These are phyloP conservation scores for Rhinichthys klamathensis DNA, from an alignment of 2,113 vertebrate genomes.

Conservation along the genomic window DNA sequence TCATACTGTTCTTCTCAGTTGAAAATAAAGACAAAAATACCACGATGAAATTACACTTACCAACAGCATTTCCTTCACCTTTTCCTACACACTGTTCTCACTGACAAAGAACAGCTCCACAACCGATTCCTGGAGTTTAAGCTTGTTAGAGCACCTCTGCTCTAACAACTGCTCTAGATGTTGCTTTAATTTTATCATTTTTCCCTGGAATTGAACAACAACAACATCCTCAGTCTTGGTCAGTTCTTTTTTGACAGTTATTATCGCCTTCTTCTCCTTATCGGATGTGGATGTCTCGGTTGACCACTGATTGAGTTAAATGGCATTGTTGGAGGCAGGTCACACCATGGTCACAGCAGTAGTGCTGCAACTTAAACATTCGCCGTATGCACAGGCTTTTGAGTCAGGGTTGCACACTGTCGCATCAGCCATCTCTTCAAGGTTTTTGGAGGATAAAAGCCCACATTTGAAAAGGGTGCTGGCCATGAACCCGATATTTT, in stretches of 20 bases:
- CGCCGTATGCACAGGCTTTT: no score
- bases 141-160: background rate
- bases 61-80: background rate
- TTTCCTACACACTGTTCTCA: constrained; percentile 3
- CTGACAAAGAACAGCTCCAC: background rate
- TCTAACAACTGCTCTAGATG: no score
- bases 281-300: background rate
- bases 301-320: background rate
- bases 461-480: no score
- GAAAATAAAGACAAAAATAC: background rate
- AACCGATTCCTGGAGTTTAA: no score
- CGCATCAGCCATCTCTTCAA: no score
- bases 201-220: background rate
- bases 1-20: no score
- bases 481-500: no score
- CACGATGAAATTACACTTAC: background rate
- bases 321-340: background rate
- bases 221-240: background rate
- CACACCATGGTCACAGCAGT: background rate
- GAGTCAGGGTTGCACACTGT: no score
- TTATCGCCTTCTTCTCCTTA: background rate
- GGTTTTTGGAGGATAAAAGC: no score
- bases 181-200: background rate
- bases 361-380: background rate
- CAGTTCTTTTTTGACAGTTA: constrained; percentile 3